phyloP scores from a whole-genome alignment of 1,140 invertebrate species.

The Hyles vespertilio region DNA sequence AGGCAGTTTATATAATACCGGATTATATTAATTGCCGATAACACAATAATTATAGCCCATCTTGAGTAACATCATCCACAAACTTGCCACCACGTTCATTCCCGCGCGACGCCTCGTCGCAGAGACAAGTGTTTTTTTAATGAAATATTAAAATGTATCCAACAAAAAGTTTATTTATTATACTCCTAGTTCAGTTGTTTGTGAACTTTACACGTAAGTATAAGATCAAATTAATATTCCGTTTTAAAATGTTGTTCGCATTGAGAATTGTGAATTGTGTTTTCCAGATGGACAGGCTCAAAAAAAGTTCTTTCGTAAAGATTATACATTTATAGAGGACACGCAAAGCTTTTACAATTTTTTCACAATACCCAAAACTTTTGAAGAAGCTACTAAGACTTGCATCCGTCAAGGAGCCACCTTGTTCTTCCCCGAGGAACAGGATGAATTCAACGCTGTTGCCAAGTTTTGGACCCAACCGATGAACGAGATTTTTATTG shows the following conservation, averaged over 20 bases:
- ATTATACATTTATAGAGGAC: slow-evolving; percentile 32
- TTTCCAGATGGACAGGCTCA: slow-evolving; percentile 26
- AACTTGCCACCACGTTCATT: too few relatives aligned
- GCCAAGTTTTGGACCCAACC: slow-evolving; percentile 41
- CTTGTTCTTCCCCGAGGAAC: slow-evolving; percentile 50
- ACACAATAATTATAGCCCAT: too few relatives aligned
- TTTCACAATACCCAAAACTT: slow-evolving; percentile 40
- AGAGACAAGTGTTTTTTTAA: too few relatives aligned
- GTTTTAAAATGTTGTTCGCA: background rate
- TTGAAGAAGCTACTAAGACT: slow-evolving; percentile 38
- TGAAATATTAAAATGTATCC: background rate
- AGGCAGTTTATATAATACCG: too few relatives aligned
- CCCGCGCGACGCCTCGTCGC: too few relatives aligned
- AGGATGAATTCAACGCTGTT: slow-evolving; percentile 37
- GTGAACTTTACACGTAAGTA: slow-evolving; percentile 2
- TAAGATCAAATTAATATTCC: background rate
- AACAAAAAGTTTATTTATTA: background rate
- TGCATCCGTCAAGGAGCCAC: slow-evolving; percentile 48
- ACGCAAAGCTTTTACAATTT: slow-evolving; percentile 46
- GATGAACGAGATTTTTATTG: slow-evolving; percentile 37
- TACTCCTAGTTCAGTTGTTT: slow-evolving; percentile 1
- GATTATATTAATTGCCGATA: too few relatives aligned
- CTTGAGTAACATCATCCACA: too few relatives aligned
- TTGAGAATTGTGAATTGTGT: background rate
- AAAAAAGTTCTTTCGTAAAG: slow-evolving; percentile 35